Evolutionary conservation across 1,140 invertebrate species (phyloP), one percentile per base, ranked within the genome.

Genomic region (Bombus huntii): DNA sequence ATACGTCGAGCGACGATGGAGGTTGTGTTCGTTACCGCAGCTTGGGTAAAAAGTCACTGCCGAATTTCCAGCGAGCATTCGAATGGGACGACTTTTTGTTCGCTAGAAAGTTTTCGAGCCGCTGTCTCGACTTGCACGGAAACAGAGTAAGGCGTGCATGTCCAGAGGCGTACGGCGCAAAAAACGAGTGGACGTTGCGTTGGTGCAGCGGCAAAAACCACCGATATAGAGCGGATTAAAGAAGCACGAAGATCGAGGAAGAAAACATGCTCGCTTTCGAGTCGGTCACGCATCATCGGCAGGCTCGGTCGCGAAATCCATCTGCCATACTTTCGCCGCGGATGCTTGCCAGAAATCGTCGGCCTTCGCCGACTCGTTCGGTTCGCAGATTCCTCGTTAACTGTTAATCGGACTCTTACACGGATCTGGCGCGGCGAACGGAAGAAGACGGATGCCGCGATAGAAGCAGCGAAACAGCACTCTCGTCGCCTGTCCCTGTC

Each of bases 281-380:
- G 66, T 87, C 70, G 68, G 66, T 87, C 81, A 80, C 42, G 88
- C 77, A 66, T 78, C 37, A 42, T 73, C 53, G 59, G 57, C 44
- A 53, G 31, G 39, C 70, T 77, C 86, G 86, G 81, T 88, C 86
- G 76, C 87, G 65, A 73, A 83, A 83, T 83, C 39, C 80, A 90
- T 90, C 74, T 44, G 73, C 86, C 89, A 83, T 90, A 90, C 88
- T 90, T 90, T 90, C 89, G 87, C 89, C 89, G 72, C 22, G 81
- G 68, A 39, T 44, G 6, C n/a, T 86, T 68, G 76, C 85, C 87
- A 62, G 88, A 87, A 89, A 87, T 87, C 62, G 62, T n/a, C 84
- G 25, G 9, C 70, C 57, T 70, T 73, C 77, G 22, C n/a, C 39
- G 47, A 68, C 22, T 83, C 47, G 34, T 74, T 34, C 62, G 65